Base-by-base conservation (phyloP, 2,797 vertebrate species). In the Carcharodon carcharias region DNA sequence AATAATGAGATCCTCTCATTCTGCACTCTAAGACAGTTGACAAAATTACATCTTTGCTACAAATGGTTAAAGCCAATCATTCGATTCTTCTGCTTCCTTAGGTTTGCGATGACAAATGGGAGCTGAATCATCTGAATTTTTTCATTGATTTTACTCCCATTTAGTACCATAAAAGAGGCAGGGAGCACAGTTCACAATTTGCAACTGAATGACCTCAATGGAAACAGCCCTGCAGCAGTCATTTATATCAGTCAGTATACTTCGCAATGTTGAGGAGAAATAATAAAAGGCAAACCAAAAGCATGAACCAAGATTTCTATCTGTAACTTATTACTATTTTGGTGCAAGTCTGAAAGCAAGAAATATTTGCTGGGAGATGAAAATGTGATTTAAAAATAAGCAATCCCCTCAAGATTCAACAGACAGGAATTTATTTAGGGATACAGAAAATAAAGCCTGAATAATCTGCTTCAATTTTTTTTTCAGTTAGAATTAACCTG, bases 171-270 rank as follows among this genome's bases (percentile, higher is more conserved):
- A 35, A 58, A 56, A 14, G 69, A 56, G 94, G 50, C 69, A 14
- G 26, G n/a, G 28, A n/a, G 65, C 40, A 73, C 40, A 71, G 93
- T 35, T 56, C 94, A 77, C 12, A 50, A 77, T n/a, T 73, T 92
- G 28, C 89, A 92, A 92, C 6, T 92, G 89, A 63, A 92, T 58
- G 89, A 92, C 28, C 54, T 95, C 69, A 95, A 58, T 95, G 94
- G 50, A 77, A 95, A 77, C 54, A 95, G 45, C 94, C 58, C 69
- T 31, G 26, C 28, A n/a, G 69, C 28, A 56, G 94, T 77, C 67
- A 77, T 95, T 95, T 95, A 54, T 58, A 95, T 18, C 69, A 77
- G 16, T 95, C 31, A 77, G 69, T 77, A 77, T 56, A 56, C 16
- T 58, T 95, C 50, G 56, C 45, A 95, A 31, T 56, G n/a, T 95